These are phyloP conservation scores for Crocidura indochinensis DNA, from an alignment of 2,797 vertebrate genomes.

Conservation along the genomic window DNA sequence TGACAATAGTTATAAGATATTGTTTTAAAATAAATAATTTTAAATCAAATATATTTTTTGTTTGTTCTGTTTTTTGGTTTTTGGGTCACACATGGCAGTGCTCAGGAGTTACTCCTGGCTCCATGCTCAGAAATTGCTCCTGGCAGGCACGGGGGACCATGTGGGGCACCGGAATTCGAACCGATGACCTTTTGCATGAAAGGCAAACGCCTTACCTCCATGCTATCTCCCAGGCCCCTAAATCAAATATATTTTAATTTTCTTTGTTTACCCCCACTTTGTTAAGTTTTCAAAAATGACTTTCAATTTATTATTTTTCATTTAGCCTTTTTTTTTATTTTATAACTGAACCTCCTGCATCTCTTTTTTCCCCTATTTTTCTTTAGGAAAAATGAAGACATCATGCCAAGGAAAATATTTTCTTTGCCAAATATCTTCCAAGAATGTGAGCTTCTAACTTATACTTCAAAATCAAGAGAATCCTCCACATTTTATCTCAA, in stretches of 20 bases:
- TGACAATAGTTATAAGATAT: neutral
- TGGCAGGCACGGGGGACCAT: too few species aligned
- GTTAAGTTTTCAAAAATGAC: conserved; percentile 26
- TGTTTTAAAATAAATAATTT: conserved; percentile 51
- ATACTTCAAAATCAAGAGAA: conserved; percentile 64
- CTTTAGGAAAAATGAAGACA: conserved; percentile 64
- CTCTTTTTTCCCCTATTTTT: conserved; percentile 50
- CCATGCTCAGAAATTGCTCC: too few species aligned
- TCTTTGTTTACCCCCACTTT: conserved; percentile 45
- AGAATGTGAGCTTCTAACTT: conserved; percentile 72
- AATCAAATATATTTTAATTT: conserved; percentile 48
- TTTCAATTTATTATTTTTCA: conserved; percentile 47
- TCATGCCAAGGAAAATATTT: conserved; percentile 70
- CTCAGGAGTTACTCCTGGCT: too few species aligned
- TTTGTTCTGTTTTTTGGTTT: too few species aligned
- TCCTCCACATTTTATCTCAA: conserved; percentile 50
- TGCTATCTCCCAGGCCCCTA: too few species aligned
- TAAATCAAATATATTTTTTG: too few species aligned
- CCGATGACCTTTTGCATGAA: too few species aligned
- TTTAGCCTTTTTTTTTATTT: neutral
- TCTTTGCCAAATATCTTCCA: conserved; percentile 67
- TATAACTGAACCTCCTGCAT: conserved; percentile 5
- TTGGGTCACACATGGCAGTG: too few species aligned
- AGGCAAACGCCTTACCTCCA: too few species aligned
- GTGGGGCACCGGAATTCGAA: too few species aligned